Percentiles rank a stretch among this genome's conserved stretches.
phyloP scores from a whole-genome alignment of 2,888 invertebrate genomes.

The Hartigia nigra region DNA sequence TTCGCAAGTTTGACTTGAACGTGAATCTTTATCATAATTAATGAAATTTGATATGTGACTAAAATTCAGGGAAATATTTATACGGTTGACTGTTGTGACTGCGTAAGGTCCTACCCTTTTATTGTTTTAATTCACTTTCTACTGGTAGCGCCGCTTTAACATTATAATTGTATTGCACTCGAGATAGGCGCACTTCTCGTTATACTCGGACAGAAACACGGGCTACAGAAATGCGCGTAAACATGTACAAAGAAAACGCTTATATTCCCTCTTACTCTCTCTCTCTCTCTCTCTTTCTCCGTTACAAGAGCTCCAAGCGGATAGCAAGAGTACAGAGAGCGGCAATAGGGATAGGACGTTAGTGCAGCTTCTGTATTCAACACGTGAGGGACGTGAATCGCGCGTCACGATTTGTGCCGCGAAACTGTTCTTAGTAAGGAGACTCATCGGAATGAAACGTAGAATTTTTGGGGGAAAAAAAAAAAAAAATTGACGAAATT shows the following conservation, averaged over 20 bases:
- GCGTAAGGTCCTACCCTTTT: not conserved
- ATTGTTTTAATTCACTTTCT: not conserved
- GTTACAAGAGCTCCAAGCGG: not conserved
- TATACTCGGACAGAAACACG: conserved; percentile 6
- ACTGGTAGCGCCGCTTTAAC: conserved; percentile 10
- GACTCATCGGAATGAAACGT: not conserved
- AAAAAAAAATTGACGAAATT: no score
- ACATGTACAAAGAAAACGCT: conserved; percentile 7
- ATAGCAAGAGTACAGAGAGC: not conserved
- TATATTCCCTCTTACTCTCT: not conserved
- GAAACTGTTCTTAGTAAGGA: not conserved
- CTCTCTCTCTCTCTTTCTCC: not conserved
- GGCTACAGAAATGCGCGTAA: not conserved
- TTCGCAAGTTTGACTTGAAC: no score
- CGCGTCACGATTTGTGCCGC: not conserved
- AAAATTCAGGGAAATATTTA: no score
- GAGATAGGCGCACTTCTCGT: conserved; percentile 6
- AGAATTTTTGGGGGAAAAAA: not conserved
- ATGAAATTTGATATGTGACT: no score
- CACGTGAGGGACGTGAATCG: conserved; percentile 33
- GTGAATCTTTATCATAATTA: no score
- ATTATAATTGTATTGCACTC: conserved; percentile 24
- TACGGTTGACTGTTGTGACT: not conserved
- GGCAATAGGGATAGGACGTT: conserved; percentile 29
- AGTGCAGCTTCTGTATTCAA: conserved; percentile 45